Base-by-base conservation (phyloP, 2,113 vertebrate genomes). In the Odobenus rosmarus region DNA sequence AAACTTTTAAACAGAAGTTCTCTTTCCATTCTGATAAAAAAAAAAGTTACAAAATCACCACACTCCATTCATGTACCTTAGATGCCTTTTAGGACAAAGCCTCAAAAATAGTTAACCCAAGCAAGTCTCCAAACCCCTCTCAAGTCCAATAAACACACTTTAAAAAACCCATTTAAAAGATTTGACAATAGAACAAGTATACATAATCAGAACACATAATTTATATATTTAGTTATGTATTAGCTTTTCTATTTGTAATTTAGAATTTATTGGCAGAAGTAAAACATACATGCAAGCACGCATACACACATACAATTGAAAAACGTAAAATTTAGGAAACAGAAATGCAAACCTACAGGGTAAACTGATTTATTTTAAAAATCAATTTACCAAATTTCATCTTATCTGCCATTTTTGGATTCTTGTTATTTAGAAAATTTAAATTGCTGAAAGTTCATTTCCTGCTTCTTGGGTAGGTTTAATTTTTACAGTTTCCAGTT, bases 401-500 rank as follows among this genome's bases (percentile, higher is more conserved):
- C 39, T 95, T 95, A 80, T 69, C 69, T 94, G 72, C 94, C 90
- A 53, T 4, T 31, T 93, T 91, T 92, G 13, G 77, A 86, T 4
- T 80, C 84, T 15, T 28, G 96, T 93, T 77, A 0, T 69, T 67
- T 51, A 90, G 93, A 97, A 90, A 96, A 94, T 55, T 89, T 62
- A 59, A 28, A 97, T 28, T 92, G 57, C 80, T 80, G 33, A 36
- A 96, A 97, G 92, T 15, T 81, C 36, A 61, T 26, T 33, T 98
- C 95, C 91, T 97, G n/a, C 64, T 80, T 0, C 5, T 21, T 89
- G 97, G 21, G 90, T 80, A 61, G 86, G 94, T 80, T 55, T 92
- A 85, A 79, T 92, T 97, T 88, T 18, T 87, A 71, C 9, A 39
- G 94, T 95, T 98, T 98, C 99, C 98, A 98, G 98, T 98, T 98